A percentile compares a stretch with the other conserved stretches of the same genome.
These are phyloP conservation scores for Sarcophilus harrisii DNA, from an alignment of 2,797 vertebrate species.

Conservation along the genomic window DNA sequence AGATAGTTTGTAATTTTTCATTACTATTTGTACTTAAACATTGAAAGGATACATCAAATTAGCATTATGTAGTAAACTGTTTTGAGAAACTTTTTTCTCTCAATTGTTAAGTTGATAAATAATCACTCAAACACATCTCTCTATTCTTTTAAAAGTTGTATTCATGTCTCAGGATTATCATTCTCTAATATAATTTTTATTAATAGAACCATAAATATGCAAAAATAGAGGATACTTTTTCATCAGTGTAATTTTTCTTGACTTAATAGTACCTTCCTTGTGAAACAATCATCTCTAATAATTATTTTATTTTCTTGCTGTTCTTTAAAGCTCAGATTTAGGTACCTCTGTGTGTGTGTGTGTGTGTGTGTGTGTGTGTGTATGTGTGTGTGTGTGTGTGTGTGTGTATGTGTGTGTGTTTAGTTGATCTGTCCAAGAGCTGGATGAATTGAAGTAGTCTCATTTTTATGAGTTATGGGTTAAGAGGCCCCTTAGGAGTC, in stretches of 20 bases:
- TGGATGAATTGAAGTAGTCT: no score
- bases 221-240: background rate
- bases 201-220: conserved; percentile 22
- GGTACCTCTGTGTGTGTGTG: background rate
- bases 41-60: conserved; percentile 13
- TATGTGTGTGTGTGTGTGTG: conserved; percentile 32
- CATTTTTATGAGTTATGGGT: no score
- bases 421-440: conserved; percentile 27
- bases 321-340: background rate
- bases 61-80: conserved; percentile 48
- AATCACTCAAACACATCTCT: conserved; percentile 32
- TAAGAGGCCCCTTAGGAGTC: no score
- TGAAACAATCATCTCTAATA: conserved; percentile 6
- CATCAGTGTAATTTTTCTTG: conserved; percentile 25
- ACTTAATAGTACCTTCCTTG: conserved; percentile 23
- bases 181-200: conserved; percentile 12
- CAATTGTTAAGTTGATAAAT: conserved; percentile 29
- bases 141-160: conserved; percentile 40
- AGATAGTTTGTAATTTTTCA: background rate
- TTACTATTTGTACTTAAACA: background rate
- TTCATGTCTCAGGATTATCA: conserved; percentile 33
- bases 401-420: no score
- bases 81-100: conserved; percentile 46
- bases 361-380: conserved; percentile 25
- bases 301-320: conserved; percentile 10